These are phyloP conservation scores for Lysiphlebus fabarum DNA, from an alignment of 1,140 invertebrate species.

Conservation along the genomic window DNA sequence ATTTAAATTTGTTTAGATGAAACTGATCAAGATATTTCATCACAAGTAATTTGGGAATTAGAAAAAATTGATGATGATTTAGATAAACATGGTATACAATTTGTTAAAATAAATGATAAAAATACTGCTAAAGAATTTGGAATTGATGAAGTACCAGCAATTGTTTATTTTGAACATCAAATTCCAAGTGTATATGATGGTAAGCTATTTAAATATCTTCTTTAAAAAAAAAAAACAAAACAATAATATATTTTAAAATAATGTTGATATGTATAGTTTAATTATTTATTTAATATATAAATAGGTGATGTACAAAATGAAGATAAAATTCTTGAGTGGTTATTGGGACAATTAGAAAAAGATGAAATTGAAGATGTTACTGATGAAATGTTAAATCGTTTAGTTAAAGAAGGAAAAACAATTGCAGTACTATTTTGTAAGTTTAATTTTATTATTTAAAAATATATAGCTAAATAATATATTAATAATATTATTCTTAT, in stretches of 20 bases:
- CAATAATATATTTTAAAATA: no score
- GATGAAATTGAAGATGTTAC: constrained; percentile 95
- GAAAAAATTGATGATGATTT: constrained; percentile 93
- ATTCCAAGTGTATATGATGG: constrained; percentile 90
- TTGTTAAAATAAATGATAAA: constrained; percentile 88
- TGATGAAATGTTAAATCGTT: constrained; percentile 87
- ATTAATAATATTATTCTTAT: constrained; percentile 17
- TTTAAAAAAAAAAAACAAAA: no score
- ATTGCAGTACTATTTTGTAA: constrained; percentile 91
- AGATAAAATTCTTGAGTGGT: constrained; percentile 86
- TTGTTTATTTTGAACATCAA: constrained; percentile 91
- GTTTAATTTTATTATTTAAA: constrained; percentile 41
- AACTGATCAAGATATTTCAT: constrained; percentile 79
- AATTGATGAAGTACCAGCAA: constrained; percentile 77
- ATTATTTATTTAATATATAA: constrained; percentile 4
- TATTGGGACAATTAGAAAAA: constrained; percentile 79
- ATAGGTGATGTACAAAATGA: constrained; percentile 85
- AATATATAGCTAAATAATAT: constrained; percentile 1
- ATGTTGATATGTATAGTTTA: constrained; percentile 25
- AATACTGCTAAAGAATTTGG: constrained; percentile 80
- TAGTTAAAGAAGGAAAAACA: constrained; percentile 84
- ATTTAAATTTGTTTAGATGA: constrained; percentile 62
- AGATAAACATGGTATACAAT: constrained; percentile 87
- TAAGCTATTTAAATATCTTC: constrained; percentile 40
- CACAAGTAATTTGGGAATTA: constrained; percentile 77